Evolutionary conservation across 2,113 vertebrate genomes (phyloP).

Genomic region (Marmota flaviventris): DNA sequence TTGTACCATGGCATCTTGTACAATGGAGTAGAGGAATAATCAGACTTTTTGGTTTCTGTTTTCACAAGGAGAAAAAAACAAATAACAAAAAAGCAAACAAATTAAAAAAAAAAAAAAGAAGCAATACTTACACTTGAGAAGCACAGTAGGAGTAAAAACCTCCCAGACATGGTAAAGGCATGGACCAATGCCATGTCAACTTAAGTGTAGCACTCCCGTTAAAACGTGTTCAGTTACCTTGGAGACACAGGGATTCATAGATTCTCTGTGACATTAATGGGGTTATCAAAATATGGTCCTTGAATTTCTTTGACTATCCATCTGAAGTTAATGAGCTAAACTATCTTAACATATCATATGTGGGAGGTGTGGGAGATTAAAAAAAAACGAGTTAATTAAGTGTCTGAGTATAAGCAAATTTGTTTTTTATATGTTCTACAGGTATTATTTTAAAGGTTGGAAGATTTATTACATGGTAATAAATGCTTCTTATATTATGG

Average conservation of each 20-base stretch:
- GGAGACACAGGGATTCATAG: constrained; percentile 10
- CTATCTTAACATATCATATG: constrained; percentile 52
- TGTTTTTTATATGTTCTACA: constrained; percentile 14
- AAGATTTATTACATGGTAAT: not conserved
- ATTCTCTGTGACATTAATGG: constrained; percentile 64
- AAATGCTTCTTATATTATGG: not conserved
- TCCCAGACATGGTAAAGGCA: not conserved
- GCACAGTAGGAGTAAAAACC: not conserved
- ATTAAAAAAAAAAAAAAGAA: not conserved
- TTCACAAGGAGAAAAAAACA: not conserved
- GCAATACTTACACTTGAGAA: not conserved
- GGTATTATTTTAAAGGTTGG: not conserved
- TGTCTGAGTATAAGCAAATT: constrained; percentile 34
- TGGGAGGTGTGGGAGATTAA: not conserved
- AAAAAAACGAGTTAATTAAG: constrained; percentile 42
- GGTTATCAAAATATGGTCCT: constrained; percentile 48
- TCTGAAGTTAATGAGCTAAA: constrained; percentile 53
- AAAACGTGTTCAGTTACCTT: constrained; percentile 55
- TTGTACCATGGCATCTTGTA: not conserved
- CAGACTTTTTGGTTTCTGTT: not conserved
- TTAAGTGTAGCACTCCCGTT: constrained; percentile 38
- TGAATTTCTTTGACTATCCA: constrained; percentile 71
- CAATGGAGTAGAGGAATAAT: not conserved
- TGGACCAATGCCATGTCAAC: constrained; percentile 16
- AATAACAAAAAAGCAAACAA: too few relatives aligned